Evolutionary conservation across 2,888 invertebrate species (phyloP).

Genomic region (Melikaiella ostensackeni): DNA sequence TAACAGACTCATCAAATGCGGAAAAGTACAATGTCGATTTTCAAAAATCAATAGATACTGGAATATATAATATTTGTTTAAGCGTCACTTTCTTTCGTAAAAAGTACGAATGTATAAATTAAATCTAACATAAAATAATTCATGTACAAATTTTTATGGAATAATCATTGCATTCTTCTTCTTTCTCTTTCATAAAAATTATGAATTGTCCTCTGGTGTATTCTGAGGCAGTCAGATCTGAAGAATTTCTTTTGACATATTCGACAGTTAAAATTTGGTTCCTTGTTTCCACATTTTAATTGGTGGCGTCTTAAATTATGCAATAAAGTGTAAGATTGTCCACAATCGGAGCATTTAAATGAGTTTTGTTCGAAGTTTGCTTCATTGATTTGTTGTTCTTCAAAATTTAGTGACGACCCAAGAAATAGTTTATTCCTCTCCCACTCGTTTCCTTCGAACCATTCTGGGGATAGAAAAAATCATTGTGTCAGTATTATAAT

Average conservation of each 20-base stretch:
- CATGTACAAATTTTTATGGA: background rate
- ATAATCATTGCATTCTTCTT: slow-evolving; percentile 9
- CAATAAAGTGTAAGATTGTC: slow-evolving; percentile 73
- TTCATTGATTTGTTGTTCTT: background rate
- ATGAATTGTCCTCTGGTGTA: slow-evolving; percentile 56
- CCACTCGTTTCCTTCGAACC: slow-evolving; percentile 1
- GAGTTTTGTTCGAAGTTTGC: slow-evolving; percentile 63
- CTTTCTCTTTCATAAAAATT: slow-evolving; percentile 31
- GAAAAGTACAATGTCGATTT: background rate
- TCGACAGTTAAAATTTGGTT: slow-evolving; percentile 89
- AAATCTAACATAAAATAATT: background rate
- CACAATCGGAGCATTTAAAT: slow-evolving; percentile 69
- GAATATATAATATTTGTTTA: no score
- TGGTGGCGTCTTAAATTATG: slow-evolving; percentile 69
- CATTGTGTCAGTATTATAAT: background rate
- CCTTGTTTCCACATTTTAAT: slow-evolving; percentile 79
- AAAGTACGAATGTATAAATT: background rate
- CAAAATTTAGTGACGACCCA: slow-evolving; percentile 4
- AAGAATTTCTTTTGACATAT: slow-evolving; percentile 80
- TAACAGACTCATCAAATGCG: background rate
- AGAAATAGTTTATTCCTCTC: slow-evolving; percentile 27
- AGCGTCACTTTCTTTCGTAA: no score
- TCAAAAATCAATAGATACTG: background rate
- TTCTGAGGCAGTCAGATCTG: slow-evolving; percentile 60
- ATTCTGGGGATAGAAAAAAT: slow-evolving; percentile 23